Evolutionary conservation across 2,888 invertebrate genomes (phyloP).

Genomic region (Orthosia incerta): DNA sequence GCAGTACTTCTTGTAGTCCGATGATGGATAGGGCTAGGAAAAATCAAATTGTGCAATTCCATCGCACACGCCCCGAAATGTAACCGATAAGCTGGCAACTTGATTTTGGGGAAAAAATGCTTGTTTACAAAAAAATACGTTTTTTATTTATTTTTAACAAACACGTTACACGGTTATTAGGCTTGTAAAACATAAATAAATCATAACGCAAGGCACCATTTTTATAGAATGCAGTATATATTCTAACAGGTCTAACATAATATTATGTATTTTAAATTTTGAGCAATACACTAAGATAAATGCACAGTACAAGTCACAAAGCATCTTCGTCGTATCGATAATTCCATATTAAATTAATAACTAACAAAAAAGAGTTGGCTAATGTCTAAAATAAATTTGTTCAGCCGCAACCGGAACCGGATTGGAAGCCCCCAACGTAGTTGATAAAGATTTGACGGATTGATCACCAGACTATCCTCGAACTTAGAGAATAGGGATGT

Average conservation of each 20-base stretch:
- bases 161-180: slow-evolving; percentile 17
- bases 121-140: neutral
- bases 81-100: too few relatives aligned
- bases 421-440: too few relatives aligned
- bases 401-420: too few relatives aligned
- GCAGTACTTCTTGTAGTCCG: too few relatives aligned
- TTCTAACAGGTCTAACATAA: too few relatives aligned
- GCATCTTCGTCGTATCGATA: too few relatives aligned
- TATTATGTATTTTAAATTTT: neutral
- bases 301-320: neutral
- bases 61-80: too few relatives aligned
- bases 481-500: too few relatives aligned
- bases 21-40: too few relatives aligned
- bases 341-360: neutral
- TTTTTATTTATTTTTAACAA: slow-evolving; percentile 28
- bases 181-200: slow-evolving; percentile 10
- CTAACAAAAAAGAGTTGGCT: neutral
- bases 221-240: neutral
- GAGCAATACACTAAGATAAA: slow-evolving; percentile 11
- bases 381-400: neutral
- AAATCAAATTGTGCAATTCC: too few relatives aligned
- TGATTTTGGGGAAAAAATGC: neutral
- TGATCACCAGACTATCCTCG: too few relatives aligned
- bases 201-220: neutral
- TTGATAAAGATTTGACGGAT: too few relatives aligned